These are phyloP conservation scores for Drosophila nikananu DNA, from an alignment of 1,140 invertebrate genomes.

Conservation along the genomic window DNA sequence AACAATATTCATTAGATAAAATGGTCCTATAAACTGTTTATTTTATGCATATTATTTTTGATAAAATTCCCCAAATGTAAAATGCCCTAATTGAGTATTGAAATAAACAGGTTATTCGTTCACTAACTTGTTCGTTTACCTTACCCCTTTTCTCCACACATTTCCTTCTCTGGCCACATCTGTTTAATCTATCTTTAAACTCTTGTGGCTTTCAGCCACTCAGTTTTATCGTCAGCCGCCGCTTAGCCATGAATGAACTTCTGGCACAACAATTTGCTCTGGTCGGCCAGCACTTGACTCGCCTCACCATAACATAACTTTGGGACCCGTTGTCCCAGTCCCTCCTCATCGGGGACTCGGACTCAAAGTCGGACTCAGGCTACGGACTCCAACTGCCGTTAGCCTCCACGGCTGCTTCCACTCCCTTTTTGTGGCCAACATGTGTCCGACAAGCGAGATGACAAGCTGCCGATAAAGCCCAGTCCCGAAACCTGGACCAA, in stretches of 20 bases:
- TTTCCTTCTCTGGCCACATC: constrained; percentile 5
- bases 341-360: constrained; percentile 14
- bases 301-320: constrained; percentile 26
- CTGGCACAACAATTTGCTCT: constrained; percentile 36
- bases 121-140: constrained; percentile 11
- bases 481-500: constrained; percentile 32
- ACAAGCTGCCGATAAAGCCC: constrained; percentile 67
- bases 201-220: constrained; percentile 19
- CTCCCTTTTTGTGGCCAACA: constrained; percentile 63
- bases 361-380: constrained; percentile 3
- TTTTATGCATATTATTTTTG: neutral
- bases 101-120: constrained; percentile 17
- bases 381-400: constrained; percentile 54
- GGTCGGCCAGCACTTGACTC: constrained; percentile 43
- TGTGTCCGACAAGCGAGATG: constrained; percentile 72
- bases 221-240: constrained; percentile 28
- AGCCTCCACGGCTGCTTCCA: constrained; percentile 42
- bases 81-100: constrained; percentile 16
- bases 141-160: neutral
- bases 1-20: neutral
- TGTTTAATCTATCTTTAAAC: constrained; percentile 33
- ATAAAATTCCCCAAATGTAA: neutral
- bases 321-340: constrained; percentile 23
- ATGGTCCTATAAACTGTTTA: neutral
- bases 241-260: constrained; percentile 47